Conservation (phyloP, 2,797 vertebrate genomes). For the Tiaroga cobitis region DNA sequence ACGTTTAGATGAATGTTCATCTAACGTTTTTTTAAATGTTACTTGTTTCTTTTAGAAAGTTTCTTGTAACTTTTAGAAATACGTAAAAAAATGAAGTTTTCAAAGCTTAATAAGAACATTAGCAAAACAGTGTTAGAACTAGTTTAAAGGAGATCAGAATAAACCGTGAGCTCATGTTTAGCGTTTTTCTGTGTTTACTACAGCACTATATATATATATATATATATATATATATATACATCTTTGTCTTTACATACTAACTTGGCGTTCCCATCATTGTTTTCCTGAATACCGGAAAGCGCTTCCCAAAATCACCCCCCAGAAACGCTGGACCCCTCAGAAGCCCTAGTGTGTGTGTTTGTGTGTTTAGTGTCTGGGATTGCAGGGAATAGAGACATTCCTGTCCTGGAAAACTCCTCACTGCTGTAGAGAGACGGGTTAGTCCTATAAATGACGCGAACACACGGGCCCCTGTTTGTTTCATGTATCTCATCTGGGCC, state of each 20-base stretch:
- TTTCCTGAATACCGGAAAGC: constrained; percentile 17
- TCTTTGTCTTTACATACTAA: constrained; percentile 19
- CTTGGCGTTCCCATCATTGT: constrained; percentile 40
- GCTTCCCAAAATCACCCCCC: constrained; percentile 30
- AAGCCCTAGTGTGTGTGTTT: not conserved
- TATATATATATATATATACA: not conserved
- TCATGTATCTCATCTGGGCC: constrained; percentile 4
- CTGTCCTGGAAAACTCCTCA: constrained; percentile 1
- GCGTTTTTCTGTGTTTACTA: not conserved
- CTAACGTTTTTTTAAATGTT: too few species aligned
- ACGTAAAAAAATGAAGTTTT: not conserved
- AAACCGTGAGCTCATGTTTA: constrained; percentile 8
- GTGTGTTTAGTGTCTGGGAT: constrained; percentile 39
- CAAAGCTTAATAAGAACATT: not conserved
- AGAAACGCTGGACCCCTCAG: constrained; percentile 11
- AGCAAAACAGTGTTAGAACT: not conserved
- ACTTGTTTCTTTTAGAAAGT: too few species aligned
- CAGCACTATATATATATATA: not conserved
- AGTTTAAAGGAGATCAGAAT: not conserved
- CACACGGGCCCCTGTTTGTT: constrained; percentile 6
- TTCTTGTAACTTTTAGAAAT: too few species aligned
- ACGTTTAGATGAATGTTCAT: too few species aligned
- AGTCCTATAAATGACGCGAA: not conserved
- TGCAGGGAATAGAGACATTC: not conserved
- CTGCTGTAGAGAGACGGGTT: not conserved